A percentile compares a stretch with the other conserved stretches of the same genome.
Conservation (phyloP, 2,888 invertebrate species). For the Chesias legatella region DNA sequence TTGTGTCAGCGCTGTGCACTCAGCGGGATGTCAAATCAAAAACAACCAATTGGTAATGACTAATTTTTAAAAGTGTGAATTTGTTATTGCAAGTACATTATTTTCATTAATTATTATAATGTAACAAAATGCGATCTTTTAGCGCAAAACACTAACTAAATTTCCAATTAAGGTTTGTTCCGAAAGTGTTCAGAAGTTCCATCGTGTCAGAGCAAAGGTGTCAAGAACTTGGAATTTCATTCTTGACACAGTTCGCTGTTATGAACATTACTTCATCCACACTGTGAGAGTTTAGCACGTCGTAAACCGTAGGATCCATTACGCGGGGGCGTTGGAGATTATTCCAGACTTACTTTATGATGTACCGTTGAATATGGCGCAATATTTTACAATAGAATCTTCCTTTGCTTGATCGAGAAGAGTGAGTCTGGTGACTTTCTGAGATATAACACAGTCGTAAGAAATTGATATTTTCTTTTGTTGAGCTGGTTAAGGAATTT, state of each 20-base stretch:
- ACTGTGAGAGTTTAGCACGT: slow-evolving; percentile 60
- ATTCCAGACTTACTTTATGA: slow-evolving; percentile 45
- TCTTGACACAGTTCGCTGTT: slow-evolving; percentile 58
- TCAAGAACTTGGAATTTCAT: slow-evolving; percentile 53
- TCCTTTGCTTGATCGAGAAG: slow-evolving; percentile 20
- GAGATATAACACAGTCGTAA: slow-evolving; percentile 6
- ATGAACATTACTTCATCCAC: slow-evolving; percentile 61
- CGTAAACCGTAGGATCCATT: slow-evolving; percentile 67
- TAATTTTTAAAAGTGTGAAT: slow-evolving; percentile 33
- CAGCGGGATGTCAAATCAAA: slow-evolving; percentile 70
- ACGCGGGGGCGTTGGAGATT: slow-evolving; percentile 49
- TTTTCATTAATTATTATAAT: not conserved
- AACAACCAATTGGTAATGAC: slow-evolving; percentile 58
- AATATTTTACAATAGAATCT: slow-evolving; percentile 39
- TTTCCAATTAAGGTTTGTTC: slow-evolving; percentile 17
- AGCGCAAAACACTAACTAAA: slow-evolving; percentile 13
- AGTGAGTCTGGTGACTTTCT: slow-evolving; percentile 6
- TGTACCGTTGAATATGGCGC: slow-evolving; percentile 36
- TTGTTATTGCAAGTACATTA: slow-evolving; percentile 2
- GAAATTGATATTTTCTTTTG: slow-evolving; percentile 1
- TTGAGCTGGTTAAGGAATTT: not conserved
- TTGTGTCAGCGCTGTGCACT: slow-evolving; percentile 66
- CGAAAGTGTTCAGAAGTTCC: slow-evolving; percentile 36
- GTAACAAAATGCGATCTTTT: slow-evolving; percentile 6
- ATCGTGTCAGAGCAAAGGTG: slow-evolving; percentile 42